phyloP scores from a whole-genome alignment of 2,797 vertebrate species.

The Gephyroberyx darwinii region DNA sequence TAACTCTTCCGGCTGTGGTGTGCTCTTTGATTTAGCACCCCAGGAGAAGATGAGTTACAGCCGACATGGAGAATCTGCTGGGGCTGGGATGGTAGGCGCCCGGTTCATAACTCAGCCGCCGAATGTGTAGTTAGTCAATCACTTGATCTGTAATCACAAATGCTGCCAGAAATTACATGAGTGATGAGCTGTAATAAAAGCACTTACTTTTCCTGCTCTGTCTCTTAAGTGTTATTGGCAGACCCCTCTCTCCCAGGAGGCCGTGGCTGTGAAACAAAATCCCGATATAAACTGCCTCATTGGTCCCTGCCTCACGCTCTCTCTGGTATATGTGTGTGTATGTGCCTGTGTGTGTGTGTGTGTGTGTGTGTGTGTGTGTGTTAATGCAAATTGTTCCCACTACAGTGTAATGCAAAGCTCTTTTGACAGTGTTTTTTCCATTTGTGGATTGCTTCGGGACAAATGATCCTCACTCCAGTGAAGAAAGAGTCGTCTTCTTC shows the following conservation, averaged over 20 bases:
- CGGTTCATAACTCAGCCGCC: conserved; percentile 91
- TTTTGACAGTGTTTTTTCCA: conserved; percentile 67
- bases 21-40: conserved; percentile 80
- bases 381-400: conserved; percentile 52
- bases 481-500: conserved; percentile 61
- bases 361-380: conserved; percentile 39
- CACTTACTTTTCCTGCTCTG: conserved; percentile 84
- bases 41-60: conserved; percentile 81
- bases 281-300: conserved; percentile 84
- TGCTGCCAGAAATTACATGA: conserved; percentile 95
- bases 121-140: conserved; percentile 98
- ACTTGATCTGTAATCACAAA: conserved; percentile 99
- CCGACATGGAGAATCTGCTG: conserved; percentile 78
- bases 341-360: conserved; percentile 29
- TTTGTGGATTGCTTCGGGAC: conserved; percentile 68
- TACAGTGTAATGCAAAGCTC: conserved; percentile 70
- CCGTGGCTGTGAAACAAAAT: conserved; percentile 83
- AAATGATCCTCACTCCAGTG: conserved; percentile 70
- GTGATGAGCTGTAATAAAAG: conserved; percentile 94
- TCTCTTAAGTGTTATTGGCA: conserved; percentile 89
- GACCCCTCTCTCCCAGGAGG: conserved; percentile 82
- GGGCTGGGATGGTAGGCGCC: conserved; percentile 76
- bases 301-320: conserved; percentile 77
- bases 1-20: conserved; percentile 79
- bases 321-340: conserved; percentile 58